Evolutionary conservation across 2,113 vertebrate genomes (phyloP).

Genomic region (Sterna hirundo): DNA sequence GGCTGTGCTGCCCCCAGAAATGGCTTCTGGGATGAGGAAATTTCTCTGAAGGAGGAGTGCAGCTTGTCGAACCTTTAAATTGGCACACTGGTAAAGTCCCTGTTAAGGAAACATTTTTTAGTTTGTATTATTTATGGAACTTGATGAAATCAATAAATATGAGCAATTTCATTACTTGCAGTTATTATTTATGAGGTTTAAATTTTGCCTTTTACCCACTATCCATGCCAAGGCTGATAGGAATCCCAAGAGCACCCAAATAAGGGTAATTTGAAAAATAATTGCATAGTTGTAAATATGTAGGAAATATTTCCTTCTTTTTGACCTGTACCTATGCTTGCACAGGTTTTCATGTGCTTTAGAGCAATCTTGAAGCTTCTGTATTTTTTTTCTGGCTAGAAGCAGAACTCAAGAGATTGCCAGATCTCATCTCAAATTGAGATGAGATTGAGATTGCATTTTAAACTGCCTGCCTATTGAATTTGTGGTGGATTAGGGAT

Average conservation of each 20-base stretch:
- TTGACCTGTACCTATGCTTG: background rate
- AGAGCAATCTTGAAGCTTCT: background rate
- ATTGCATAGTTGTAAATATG: background rate
- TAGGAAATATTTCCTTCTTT: background rate
- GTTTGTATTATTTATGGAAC: background rate
- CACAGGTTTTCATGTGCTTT: background rate
- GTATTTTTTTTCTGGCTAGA: background rate
- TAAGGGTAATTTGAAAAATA: background rate
- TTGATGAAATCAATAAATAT: background rate
- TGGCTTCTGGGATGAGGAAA: background rate
- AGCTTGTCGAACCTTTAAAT: background rate
- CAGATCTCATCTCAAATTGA: background rate
- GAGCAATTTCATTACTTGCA: background rate
- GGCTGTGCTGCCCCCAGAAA: background rate
- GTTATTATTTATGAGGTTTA: background rate
- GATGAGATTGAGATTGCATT: background rate
- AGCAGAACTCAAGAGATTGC: background rate
- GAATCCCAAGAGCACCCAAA: background rate
- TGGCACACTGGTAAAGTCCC: background rate
- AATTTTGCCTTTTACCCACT: background rate
- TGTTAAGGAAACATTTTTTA: background rate
- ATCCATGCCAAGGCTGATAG: background rate
- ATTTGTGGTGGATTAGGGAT: background rate
- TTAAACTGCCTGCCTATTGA: background rate
- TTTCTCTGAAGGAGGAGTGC: background rate